These are phyloP conservation scores for Nemotelus nigrinus DNA, from an alignment of 2,888 invertebrate genomes.

Conservation along the genomic window DNA sequence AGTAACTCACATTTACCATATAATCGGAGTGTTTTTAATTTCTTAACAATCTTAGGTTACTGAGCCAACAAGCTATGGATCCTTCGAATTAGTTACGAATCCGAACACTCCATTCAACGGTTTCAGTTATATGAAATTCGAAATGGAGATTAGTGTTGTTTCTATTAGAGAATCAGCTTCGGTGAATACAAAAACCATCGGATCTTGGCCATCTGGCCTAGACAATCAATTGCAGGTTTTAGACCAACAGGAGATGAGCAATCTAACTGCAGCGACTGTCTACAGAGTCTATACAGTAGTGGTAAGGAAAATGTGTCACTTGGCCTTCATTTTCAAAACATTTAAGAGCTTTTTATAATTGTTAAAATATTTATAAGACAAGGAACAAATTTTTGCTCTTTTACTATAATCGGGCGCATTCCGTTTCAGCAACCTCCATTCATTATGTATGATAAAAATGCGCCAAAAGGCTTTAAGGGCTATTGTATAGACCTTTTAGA, in stretches of 20 bases:
- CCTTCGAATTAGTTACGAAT: slow-evolving; percentile 71
- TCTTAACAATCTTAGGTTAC: slow-evolving; percentile 63
- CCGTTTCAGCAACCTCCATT: slow-evolving; percentile 80
- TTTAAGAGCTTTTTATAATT: no score
- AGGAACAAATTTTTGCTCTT: not conserved
- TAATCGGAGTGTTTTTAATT: not conserved
- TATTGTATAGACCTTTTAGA: slow-evolving; percentile 95
- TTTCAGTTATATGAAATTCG: slow-evolving; percentile 79
- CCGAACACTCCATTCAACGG: slow-evolving; percentile 72
- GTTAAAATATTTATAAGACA: slow-evolving; percentile 31
- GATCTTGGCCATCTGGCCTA: slow-evolving; percentile 82
- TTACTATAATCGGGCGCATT: no score
- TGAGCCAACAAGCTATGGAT: slow-evolving; percentile 77
- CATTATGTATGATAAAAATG: slow-evolving; percentile 74
- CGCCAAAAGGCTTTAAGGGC: slow-evolving; percentile 78
- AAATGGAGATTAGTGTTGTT: slow-evolving; percentile 76
- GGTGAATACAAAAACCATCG: slow-evolving; percentile 76
- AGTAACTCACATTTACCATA: slow-evolving; percentile 52
- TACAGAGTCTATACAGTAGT: slow-evolving; percentile 87
- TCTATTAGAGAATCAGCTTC: slow-evolving; percentile 78
- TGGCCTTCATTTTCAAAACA: no score
- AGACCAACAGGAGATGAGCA: slow-evolving; percentile 74
- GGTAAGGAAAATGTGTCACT: slow-evolving; percentile 67
- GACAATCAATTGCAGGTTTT: slow-evolving; percentile 73
- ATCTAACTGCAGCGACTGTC: slow-evolving; percentile 82